These are phyloP conservation scores for Spodoptera picta DNA, from an alignment of 2,888 invertebrate genomes.

Conservation along the genomic window DNA sequence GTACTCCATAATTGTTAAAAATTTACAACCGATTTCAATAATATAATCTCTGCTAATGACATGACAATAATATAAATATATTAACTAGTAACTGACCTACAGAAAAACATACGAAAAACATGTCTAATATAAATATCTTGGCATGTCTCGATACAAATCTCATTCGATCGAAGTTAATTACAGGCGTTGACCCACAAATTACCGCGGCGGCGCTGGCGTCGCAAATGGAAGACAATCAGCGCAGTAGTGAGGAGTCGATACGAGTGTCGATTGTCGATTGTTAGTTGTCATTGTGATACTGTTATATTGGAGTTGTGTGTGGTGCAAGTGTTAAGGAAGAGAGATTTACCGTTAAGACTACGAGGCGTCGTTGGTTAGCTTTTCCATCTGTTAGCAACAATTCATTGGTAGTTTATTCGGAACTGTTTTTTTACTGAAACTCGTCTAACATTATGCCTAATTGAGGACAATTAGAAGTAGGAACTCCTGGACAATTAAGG, in stretches of 20 bases:
- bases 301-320: conserved; percentile 24
- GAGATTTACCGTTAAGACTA: background rate
- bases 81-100: background rate
- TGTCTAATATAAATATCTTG: no score
- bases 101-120: background rate
- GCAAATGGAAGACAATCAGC: conserved; percentile 21
- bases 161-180: conserved; percentile 21
- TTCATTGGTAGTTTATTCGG: no score
- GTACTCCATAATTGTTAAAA: no score
- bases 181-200: conserved; percentile 28
- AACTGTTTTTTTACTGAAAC: no score
- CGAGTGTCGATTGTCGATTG: conserved; percentile 1
- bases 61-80: background rate
- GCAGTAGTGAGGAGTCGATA: conserved; percentile 11
- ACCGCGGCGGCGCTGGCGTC: conserved; percentile 7
- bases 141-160: background rate
- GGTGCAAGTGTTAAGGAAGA: conserved; percentile 10
- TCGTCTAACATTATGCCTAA: no score
- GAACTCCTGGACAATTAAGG: no score
- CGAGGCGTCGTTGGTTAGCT: no score
- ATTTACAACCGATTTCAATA: no score
- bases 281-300: conserved; percentile 26
- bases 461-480: no score
- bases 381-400: no score
- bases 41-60: no score